Base-by-base conservation (phyloP, 1,140 invertebrate species). In the Trichoplusia ni region DNA sequence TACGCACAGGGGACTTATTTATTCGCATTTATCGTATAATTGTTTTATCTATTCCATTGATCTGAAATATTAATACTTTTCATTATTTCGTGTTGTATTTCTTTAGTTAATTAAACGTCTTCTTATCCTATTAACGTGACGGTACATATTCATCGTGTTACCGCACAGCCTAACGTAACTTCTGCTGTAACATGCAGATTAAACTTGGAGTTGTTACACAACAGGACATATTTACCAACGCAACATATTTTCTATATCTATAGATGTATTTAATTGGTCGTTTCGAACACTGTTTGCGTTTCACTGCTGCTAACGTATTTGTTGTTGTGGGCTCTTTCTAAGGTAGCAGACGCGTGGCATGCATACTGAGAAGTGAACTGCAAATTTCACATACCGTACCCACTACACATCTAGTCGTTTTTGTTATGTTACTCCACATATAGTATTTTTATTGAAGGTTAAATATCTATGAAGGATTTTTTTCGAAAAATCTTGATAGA, bases 191-290 rank as follows among this genome's bases (percentile, higher is more conserved):
- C 21, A 23, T 35, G 16, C 56, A 60, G 14, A 49, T 49, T 63
- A 46, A 51, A 73, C 21, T 67, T 64, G 64, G 71, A 37, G 25
- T 54, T 63, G 70, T 75, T 75, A 65, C 64, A 72, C 65, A 73
- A 71, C 27, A 18, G 16, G 13, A 18, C 7, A 38, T n/a, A 18
- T 25, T 31, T 25, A 14, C 47, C 19, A 31, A 13, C 35, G 16
- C 49, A 62, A 40, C 29, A 11, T 6, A 35, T 58, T 63, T 62
- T 49, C 33, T 61, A 38, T 54, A 49, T 14, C 54, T 64, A 61
- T 51, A 58, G 46, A 64, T 37, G 31, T 64, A 21, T 38, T 6
- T 64, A 75, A 71, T 71, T 31, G 38, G 65, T 56, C 69, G 62
- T 75, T 72, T 67, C 49, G 56, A 64, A 69, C 56, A 69, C 64